Base-by-base conservation (phyloP, 1,140 invertebrate species). In the Zaprionus africanus region DNA sequence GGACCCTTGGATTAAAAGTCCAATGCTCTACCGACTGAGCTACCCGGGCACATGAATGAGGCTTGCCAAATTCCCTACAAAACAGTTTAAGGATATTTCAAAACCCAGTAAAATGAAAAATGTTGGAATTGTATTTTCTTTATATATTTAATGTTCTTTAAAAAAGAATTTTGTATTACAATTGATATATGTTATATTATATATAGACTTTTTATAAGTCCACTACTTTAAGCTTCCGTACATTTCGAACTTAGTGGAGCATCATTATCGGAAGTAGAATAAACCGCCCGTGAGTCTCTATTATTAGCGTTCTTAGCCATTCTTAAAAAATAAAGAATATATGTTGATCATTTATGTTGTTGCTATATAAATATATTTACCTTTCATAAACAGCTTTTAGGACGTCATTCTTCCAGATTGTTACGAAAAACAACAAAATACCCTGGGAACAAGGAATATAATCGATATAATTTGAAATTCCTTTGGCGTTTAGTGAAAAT, bases 1-100 rank as follows among this genome's bases (percentile, higher is more conserved):
- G 94, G 95, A 95, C 95, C 95, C 95, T 95, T 95, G 95, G 95
- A 95, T 96, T 95, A 95, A 95, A 95, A 95, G 95, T 95, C 95
- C 95, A 85, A 84, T 95, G 95, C 95, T 95, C 95, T 95, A 95
- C 95, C 95, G 94, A 95, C 94, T 95, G 95, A 95, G 95, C 95
- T 95, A 95, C 95, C 94, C 95, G 94, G 95, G 95, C 95, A 85
- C n/a, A 2, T 58, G 41, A 0, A 0, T 2, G 1, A 1, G 5
- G 0, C 0, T 1, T 34, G 64, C 53, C 64, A 31, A 49, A 66
- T 17, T 28, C n/a, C 13, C 2, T 11, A 17, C 4, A 49, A 34
- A 34, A 66, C 13, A 2, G 1, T 66, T 56, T n/a, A 56, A 56
- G 53, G 22, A 56, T 24, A 34, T 31, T 31, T 26, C 2, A 22